Conservation (phyloP, 2,888 invertebrate genomes). For the Drosophila limbata region DNA sequence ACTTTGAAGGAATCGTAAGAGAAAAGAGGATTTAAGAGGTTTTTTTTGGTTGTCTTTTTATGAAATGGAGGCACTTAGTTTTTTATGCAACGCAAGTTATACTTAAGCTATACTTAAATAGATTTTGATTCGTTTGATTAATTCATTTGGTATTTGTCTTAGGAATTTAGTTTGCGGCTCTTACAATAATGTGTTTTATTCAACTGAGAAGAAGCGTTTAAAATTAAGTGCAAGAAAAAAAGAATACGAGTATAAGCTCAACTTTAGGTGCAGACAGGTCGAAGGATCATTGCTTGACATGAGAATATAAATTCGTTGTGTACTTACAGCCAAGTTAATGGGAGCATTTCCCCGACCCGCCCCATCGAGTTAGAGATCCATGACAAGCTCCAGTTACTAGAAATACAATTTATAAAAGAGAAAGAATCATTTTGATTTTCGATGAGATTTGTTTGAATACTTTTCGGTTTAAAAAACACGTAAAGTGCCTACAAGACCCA, state of each 20-base stretch:
- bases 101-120: conserved; percentile 49
- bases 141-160: conserved; percentile 47
- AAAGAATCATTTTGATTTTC: conserved; percentile 12
- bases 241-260: conserved; percentile 47
- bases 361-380: conserved; percentile 25
- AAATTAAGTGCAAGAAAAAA: conserved; percentile 52
- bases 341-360: conserved; percentile 3
- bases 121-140: conserved; percentile 52
- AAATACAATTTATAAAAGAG: conserved; percentile 18
- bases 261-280: conserved; percentile 38
- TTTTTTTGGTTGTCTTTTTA: conserved; percentile 46
- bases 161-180: conserved; percentile 42
- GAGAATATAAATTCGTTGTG: conserved; percentile 20
- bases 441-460: conserved; percentile 41
- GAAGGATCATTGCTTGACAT: conserved; percentile 5
- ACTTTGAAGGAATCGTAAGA: conserved; percentile 31
- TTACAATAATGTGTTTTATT: conserved; percentile 26
- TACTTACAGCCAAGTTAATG: conserved; percentile 41
- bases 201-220: conserved; percentile 45
- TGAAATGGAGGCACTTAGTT: conserved; percentile 48
- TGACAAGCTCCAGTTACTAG: conserved; percentile 57
- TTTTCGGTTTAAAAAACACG: conserved; percentile 79
- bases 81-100: conserved; percentile 55
- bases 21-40: conserved; percentile 6
- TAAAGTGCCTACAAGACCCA: conserved; percentile 68